Percentiles rank a stretch among this genome's conserved stretches.
Conservation (phyloP, 2,797 vertebrate species). For the Harpagifer antarcticus region DNA sequence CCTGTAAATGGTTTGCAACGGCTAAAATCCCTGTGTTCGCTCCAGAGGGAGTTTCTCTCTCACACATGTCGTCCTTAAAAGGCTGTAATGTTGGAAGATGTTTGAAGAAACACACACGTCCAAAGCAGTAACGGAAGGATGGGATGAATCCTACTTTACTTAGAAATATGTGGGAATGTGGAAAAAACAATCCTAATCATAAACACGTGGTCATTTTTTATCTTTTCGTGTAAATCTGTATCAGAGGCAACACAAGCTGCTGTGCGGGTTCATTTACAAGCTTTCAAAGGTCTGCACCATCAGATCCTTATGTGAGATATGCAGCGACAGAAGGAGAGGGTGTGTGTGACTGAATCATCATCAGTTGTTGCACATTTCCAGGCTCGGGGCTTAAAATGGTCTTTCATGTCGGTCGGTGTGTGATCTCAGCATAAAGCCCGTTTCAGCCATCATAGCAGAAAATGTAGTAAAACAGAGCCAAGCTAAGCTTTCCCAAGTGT, state of each 20-base stretch:
- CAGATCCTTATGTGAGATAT: conserved; percentile 14
- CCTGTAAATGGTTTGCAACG: too few species aligned
- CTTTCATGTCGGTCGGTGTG: conserved; percentile 17
- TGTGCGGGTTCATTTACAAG: conserved; percentile 2
- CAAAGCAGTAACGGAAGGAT: not conserved
- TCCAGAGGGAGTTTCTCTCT: too few species aligned
- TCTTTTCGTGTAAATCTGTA: conserved; percentile 12
- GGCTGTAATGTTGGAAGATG: not conserved
- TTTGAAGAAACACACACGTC: not conserved
- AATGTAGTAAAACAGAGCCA: conserved; percentile 39
- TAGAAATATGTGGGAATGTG: not conserved
- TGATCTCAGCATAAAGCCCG: conserved; percentile 13
- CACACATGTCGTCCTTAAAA: not conserved
- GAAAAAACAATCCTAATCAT: conserved; percentile 13
- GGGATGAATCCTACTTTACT: not conserved
- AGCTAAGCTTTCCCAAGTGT: conserved; percentile 60
- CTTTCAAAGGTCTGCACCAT: not conserved
- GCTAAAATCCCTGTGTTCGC: too few species aligned
- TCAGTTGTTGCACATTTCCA: conserved; percentile 24
- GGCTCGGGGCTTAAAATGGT: not conserved
- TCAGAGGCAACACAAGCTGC: conserved; percentile 24
- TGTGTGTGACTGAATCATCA: conserved; percentile 8
- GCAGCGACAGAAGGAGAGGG: conserved; percentile 1
- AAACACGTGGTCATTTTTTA: conserved; percentile 25
- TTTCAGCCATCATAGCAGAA: conserved; percentile 16